These are phyloP conservation scores for Acanthaster planci DNA, from an alignment of 35 echinoderm and acorn worm genomes.

Conservation along the genomic window DNA sequence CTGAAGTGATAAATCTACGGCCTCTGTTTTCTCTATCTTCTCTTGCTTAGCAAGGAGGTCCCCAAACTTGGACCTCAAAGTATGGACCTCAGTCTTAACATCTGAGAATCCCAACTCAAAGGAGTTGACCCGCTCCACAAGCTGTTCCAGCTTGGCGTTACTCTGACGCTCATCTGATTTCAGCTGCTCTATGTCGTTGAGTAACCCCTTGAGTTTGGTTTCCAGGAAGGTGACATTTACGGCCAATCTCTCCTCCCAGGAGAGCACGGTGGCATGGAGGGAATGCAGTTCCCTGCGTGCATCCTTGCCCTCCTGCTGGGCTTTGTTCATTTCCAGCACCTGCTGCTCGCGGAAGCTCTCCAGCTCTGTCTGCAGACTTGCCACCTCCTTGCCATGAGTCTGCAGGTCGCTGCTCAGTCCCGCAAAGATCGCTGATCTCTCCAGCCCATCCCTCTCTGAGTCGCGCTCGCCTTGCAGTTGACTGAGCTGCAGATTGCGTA, in stretches of 20 bases:
- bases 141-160: neutral
- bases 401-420: constrained; percentile 9
- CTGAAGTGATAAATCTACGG: neutral
- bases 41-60: neutral
- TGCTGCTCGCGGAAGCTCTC: constrained; percentile 11
- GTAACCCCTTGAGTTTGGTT: constrained; percentile 19
- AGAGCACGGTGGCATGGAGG: constrained; percentile 28
- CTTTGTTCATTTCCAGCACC: neutral
- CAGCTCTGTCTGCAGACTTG: constrained; percentile 37
- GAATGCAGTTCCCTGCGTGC: constrained; percentile 24
- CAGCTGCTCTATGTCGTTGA: neutral
- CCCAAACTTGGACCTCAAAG: neutral
- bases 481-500: constrained; percentile 45
- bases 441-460: neutral
- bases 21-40: neutral
- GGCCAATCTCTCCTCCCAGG: constrained; percentile 28
- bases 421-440: neutral
- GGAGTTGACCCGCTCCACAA: constrained; percentile 4
- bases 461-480: neutral
- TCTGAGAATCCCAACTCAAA: constrained; percentile 18
- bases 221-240: constrained; percentile 27
- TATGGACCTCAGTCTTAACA: neutral
- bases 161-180: constrained; percentile 8
- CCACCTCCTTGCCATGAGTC: constrained; percentile 43
- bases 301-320: neutral